phyloP scores from a whole-genome alignment of 1,140 invertebrate genomes.

The Aphidius ervi region DNA sequence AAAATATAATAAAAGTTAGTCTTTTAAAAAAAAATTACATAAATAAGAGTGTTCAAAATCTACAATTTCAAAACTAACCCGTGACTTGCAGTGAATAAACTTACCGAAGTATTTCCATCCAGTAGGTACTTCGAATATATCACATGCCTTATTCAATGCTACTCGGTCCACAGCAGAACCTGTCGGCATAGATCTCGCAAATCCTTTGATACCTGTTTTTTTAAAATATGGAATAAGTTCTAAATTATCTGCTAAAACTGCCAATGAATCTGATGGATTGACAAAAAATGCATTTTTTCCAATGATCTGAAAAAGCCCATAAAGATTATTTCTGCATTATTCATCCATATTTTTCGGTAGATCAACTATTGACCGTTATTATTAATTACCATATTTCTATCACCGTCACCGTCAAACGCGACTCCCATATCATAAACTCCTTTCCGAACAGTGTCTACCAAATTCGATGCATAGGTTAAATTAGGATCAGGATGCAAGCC shows the following conservation, averaged over 20 bases:
- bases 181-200: slow-evolving; percentile 98
- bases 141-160: slow-evolving; percentile 67
- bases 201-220: slow-evolving; percentile 81
- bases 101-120: slow-evolving; percentile 84
- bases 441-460: slow-evolving; percentile 74
- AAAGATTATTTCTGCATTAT: slow-evolving; percentile 3
- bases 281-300: slow-evolving; percentile 97
- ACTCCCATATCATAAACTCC: slow-evolving; percentile 91
- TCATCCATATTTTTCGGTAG: neutral
- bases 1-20: no score
- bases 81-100: neutral
- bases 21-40: no score
- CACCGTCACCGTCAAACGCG: slow-evolving; percentile 98
- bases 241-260: slow-evolving; percentile 89
- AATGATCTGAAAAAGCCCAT: slow-evolving; percentile 65
- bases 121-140: slow-evolving; percentile 94
- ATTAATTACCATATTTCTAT: slow-evolving; percentile 48
- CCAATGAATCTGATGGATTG: slow-evolving; percentile 94
- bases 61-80: slow-evolving; percentile 4
- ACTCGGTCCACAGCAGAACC: slow-evolving; percentile 93
- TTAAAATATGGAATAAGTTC: slow-evolving; percentile 93
- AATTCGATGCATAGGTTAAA: slow-evolving; percentile 88
- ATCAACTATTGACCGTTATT: neutral
- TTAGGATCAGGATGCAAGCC: slow-evolving; percentile 98
- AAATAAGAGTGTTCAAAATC: neutral